Evolutionary conservation across 35 echinoderm and acorn worm species (phyloP), one percentile per base, ranked within the genome.

Genomic region (Nesometra sesokonis): DNA sequence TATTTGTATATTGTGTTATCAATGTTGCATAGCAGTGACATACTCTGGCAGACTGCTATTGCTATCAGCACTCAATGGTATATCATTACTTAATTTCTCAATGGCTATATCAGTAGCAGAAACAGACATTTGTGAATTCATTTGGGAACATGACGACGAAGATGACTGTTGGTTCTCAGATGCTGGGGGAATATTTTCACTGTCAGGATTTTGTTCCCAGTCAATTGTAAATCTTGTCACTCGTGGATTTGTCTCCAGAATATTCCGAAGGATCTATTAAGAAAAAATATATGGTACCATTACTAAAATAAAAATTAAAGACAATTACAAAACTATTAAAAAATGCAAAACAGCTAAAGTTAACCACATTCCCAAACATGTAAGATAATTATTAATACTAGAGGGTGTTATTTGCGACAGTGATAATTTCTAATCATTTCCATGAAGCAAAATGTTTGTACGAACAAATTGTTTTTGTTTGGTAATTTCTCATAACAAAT

Each of bases 151-250:
- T 81, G 80, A 33, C 11, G 37, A 30, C 9, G 34, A 27, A 30
- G 34, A 83, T 7, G 81, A 38, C 38, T 91, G 96, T 35, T 86
- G 90, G 32, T 86, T 80, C 13, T 85, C 82, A 2, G 80, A 78
- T 31, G 84, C 36, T 17, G 96, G 96, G 21, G 96, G 92, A 29
- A 92, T 89, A 78, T 99, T 99, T 85, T 99, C 96, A 35, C 84
- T 91, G 32, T 97, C 89, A 27, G 67, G 82, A 78, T 79, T 83
- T 15, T 91, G 79, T 35, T 97, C 94, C 96, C 96, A 99, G 81
- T 99, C 96, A 36, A 99, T 99, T 77, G 87, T 99, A 82, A 99
- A 99, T 57, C 96, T 84, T 19, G 96, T 99, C 33, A 99, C 93
- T 29, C 96, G 84, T 17, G 96, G 96, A 86, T 93, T 94, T 36